Evolutionary conservation across 2,113 vertebrate genomes (phyloP).

Genomic region (Aphelocoma coerulescens): DNA sequence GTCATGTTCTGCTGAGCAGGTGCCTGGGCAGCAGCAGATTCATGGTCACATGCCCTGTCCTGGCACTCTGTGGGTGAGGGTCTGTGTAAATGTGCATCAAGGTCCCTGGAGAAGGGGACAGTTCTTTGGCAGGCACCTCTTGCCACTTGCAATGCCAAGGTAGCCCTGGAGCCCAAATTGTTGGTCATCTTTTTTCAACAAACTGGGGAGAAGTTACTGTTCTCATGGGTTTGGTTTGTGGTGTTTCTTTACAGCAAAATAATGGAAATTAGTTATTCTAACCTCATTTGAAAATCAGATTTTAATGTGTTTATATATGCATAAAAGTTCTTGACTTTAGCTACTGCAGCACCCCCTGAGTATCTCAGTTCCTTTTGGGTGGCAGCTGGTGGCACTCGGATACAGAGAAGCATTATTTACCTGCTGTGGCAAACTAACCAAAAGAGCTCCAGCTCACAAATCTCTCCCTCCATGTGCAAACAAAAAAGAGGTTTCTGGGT

Average conservation of each 20-base stretch:
- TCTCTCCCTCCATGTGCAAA: background rate
- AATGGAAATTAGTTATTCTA: background rate
- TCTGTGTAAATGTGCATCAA: rapidly evolving
- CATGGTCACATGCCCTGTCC: background rate
- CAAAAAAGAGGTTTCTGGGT: background rate
- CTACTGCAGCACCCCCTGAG: background rate
- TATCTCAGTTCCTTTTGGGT: background rate
- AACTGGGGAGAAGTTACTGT: background rate
- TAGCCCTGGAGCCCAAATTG: background rate
- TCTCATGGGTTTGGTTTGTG: background rate
- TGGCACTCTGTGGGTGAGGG: background rate
- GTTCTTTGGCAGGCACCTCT: background rate
- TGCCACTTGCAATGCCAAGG: background rate
- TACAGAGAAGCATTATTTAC: background rate
- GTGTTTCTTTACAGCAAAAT: background rate
- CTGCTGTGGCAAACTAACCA: background rate
- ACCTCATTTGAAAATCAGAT: background rate
- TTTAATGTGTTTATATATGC: background rate
- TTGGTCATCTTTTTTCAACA: background rate
- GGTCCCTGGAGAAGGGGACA: background rate
- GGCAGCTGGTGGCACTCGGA: background rate
- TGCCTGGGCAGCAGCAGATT: background rate
- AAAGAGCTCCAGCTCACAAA: background rate
- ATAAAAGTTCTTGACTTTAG: background rate
- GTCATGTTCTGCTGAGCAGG: slow-evolving; percentile 32